A percentile compares a stretch with the other conserved stretches of the same genome.
phyloP scores from a whole-genome alignment of 2,888 invertebrate species.

The Xestia rhomboidea region DNA sequence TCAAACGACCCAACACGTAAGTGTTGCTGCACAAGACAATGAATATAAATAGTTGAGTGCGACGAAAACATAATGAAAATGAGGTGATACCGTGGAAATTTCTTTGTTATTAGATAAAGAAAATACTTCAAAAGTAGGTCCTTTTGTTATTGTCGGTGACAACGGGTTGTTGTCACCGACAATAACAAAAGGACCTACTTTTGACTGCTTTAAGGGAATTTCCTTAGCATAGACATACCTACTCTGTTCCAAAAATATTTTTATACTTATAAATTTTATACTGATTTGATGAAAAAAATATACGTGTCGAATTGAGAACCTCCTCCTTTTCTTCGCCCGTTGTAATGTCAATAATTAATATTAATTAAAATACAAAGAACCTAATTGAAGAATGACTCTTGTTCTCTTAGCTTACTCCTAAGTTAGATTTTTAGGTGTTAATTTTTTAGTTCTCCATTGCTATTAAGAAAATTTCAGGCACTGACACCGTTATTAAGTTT shows the following conservation, averaged over 20 bases:
- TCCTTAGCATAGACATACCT: neutral
- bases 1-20: neutral
- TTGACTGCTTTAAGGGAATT: neutral
- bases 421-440: neutral
- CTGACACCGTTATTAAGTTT: neutral
- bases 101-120: neutral
- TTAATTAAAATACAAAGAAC: neutral
- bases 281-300: neutral
- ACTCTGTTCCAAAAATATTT: neutral
- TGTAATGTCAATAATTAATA: neutral
- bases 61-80: slow-evolving; percentile 1
- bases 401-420: neutral
- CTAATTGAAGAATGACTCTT: neutral
- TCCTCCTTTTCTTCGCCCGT: too few relatives aligned
- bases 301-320: too few relatives aligned
- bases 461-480: neutral
- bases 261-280: too few relatives aligned
- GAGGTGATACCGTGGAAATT: neutral
- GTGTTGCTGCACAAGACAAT: slow-evolving; percentile 9
- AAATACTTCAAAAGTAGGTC: neutral
- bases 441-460: too few relatives aligned
- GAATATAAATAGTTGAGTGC: slow-evolving; percentile 16
- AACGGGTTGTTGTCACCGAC: too few relatives aligned
- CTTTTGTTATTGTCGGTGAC: slow-evolving; percentile 7
- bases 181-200: too few relatives aligned